Evolutionary conservation across 2,797 vertebrate genomes (phyloP).

Genomic region (Schizothorax lantsangensis): DNA sequence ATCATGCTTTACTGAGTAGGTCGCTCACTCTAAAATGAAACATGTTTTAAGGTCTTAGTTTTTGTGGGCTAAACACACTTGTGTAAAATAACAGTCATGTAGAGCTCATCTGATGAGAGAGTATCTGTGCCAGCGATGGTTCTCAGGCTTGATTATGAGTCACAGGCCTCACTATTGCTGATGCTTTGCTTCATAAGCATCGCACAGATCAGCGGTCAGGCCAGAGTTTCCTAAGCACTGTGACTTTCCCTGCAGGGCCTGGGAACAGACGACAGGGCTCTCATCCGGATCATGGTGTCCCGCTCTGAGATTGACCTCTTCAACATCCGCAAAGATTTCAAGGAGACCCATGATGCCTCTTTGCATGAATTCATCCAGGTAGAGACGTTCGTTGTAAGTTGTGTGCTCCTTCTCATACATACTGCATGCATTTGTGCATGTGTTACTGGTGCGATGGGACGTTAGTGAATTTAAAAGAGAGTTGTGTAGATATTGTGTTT

Average conservation of each 20-base stretch:
- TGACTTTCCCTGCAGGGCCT: constrained; percentile 81
- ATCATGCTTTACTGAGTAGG: constrained; percentile 4
- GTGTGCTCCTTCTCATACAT: not conserved
- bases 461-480: constrained; percentile 34
- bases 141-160: constrained; percentile 9
- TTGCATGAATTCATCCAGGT: constrained; percentile 95
- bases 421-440: constrained; percentile 23
- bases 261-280: constrained; percentile 92
- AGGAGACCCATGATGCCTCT: constrained; percentile 88
- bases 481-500: constrained; percentile 40
- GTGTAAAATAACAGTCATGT: constrained; percentile 26
- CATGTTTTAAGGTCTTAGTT: constrained; percentile 21
- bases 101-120: constrained; percentile 2
- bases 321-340: constrained; percentile 92
- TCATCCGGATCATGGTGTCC: constrained; percentile 94
- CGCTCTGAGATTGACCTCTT: constrained; percentile 91
- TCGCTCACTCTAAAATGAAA: not conserved
- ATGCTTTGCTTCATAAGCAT: constrained; percentile 25
- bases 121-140: not conserved
- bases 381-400: constrained; percentile 82
- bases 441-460: constrained; percentile 48
- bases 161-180: constrained; percentile 10
- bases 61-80: not conserved
- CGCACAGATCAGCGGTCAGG: not conserved
- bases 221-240: constrained; percentile 13